These are phyloP conservation scores for Enteromius treurensis DNA, from an alignment of 2,797 vertebrate species.

Conservation along the genomic window DNA sequence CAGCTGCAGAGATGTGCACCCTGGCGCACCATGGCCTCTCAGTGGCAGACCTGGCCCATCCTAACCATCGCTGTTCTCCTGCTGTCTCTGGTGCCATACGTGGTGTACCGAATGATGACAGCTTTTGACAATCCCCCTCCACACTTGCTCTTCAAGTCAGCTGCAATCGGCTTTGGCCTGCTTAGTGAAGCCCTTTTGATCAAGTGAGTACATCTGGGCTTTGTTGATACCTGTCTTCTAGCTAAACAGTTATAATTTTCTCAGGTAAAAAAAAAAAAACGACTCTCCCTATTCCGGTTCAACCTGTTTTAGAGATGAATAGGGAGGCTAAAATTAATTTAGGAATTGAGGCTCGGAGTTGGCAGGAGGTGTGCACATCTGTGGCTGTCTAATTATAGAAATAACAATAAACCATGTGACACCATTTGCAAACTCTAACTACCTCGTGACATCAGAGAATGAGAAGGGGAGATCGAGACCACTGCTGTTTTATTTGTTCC, in stretches of 20 bases:
- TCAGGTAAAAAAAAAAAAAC: slow-evolving; percentile 20
- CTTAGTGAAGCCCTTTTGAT: slow-evolving; percentile 69
- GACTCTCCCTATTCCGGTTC: slow-evolving; percentile 12
- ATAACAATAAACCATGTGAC: slow-evolving; percentile 74
- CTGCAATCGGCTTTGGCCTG: slow-evolving; percentile 65
- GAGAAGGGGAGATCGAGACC: neutral
- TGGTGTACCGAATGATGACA: slow-evolving; percentile 62
- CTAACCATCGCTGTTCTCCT: slow-evolving; percentile 8
- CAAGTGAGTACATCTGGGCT: slow-evolving; percentile 64
- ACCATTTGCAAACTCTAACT: slow-evolving; percentile 49
- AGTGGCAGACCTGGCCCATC: slow-evolving; percentile 66
- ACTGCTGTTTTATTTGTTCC: slow-evolving; percentile 10
- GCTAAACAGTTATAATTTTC: slow-evolving; percentile 38
- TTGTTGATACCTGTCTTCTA: slow-evolving; percentile 10
- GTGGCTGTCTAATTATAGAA: slow-evolving; percentile 78
- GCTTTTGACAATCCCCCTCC: slow-evolving; percentile 67
- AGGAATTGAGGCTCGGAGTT: slow-evolving; percentile 70
- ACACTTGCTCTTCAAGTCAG: slow-evolving; percentile 64
- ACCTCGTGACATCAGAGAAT: slow-evolving; percentile 32
- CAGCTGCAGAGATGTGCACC: slow-evolving; percentile 68
- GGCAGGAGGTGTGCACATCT: slow-evolving; percentile 74
- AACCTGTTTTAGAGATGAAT: slow-evolving; percentile 50
- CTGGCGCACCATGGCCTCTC: slow-evolving; percentile 65
- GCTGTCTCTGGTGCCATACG: slow-evolving; percentile 66
- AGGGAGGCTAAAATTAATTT: slow-evolving; percentile 61